A percentile compares a stretch with the other conserved stretches of the same genome.
Evolutionary conservation across 1,140 invertebrate genomes (phyloP).

Genomic region (Spodoptera litura): DNA sequence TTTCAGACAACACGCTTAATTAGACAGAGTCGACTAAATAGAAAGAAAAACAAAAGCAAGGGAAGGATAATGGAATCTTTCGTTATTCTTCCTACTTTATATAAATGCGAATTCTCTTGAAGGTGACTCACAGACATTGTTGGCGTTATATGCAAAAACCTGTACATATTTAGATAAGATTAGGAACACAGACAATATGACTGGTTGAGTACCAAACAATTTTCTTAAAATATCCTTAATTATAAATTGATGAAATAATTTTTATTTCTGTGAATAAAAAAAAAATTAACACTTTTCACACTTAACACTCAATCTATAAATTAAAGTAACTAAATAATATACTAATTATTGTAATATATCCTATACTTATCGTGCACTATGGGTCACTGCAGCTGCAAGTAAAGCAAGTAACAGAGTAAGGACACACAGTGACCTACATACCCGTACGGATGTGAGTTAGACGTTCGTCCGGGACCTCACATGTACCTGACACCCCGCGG

Average conservation of each 20-base stretch:
- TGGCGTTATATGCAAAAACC: too few species aligned
- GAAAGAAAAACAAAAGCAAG: background rate
- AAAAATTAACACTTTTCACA: too few species aligned
- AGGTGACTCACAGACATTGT: too few species aligned
- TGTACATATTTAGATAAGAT: too few species aligned
- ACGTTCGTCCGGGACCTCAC: background rate
- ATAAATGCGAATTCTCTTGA: background rate
- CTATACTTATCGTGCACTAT: background rate
- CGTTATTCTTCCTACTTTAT: background rate
- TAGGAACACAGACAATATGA: too few species aligned
- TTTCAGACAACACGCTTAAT: background rate
- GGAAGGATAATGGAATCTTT: background rate
- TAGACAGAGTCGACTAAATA: too few species aligned
- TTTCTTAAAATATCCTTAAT: too few species aligned
- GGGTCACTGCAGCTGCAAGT: slow-evolving; percentile 21
- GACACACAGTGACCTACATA: slow-evolving; percentile 23
- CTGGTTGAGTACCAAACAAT: too few species aligned
- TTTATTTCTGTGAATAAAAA: too few species aligned
- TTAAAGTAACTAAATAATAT: too few species aligned
- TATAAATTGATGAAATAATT: too few species aligned
- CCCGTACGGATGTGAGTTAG: slow-evolving; percentile 24
- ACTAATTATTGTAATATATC: background rate
- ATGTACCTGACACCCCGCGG: slow-evolving; percentile 32
- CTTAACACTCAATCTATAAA: background rate
- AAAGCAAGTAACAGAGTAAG: slow-evolving; percentile 2